phyloP scores from a whole-genome alignment of 35 echinoderm and acorn worm genomes.

The Stichopus chloronotus region DNA sequence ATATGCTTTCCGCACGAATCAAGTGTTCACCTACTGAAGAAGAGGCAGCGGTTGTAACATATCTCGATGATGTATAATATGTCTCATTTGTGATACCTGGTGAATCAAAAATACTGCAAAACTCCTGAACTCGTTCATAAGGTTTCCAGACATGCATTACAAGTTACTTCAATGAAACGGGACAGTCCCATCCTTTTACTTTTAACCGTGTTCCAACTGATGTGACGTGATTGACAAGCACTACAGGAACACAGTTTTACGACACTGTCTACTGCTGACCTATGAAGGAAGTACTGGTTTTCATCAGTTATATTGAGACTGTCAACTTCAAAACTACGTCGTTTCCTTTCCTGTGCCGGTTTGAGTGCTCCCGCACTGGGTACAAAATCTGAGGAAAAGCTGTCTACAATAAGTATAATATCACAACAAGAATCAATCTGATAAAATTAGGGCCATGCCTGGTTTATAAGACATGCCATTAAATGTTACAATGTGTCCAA shows the following conservation, averaged over 20 bases:
- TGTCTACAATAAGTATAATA: too few species aligned
- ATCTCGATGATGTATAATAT: neutral
- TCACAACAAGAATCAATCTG: too few species aligned
- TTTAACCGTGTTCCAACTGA: conserved; percentile 13
- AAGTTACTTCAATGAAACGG: neutral
- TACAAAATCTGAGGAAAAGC: too few species aligned
- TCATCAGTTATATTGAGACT: too few species aligned
- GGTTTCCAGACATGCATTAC: conserved; percentile 6
- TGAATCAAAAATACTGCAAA: conserved; percentile 5
- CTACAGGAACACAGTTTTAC: neutral
- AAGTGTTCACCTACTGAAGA: neutral
- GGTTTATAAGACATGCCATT: too few species aligned
- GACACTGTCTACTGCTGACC: neutral
- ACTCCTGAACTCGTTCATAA: neutral
- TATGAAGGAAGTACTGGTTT: neutral
- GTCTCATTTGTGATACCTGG: neutral
- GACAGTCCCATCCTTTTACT: neutral
- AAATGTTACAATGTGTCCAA: too few species aligned
- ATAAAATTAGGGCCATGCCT: too few species aligned
- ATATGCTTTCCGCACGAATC: neutral
- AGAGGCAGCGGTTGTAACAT: neutral
- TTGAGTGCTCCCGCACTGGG: too few species aligned
- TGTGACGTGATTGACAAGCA: conserved; percentile 7
- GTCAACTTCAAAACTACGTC: too few species aligned
- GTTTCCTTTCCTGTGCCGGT: too few species aligned